Evolutionary conservation across 1,140 invertebrate genomes (phyloP), one percentile per base, ranked within the genome.

Genomic region (Cydia pomonella): DNA sequence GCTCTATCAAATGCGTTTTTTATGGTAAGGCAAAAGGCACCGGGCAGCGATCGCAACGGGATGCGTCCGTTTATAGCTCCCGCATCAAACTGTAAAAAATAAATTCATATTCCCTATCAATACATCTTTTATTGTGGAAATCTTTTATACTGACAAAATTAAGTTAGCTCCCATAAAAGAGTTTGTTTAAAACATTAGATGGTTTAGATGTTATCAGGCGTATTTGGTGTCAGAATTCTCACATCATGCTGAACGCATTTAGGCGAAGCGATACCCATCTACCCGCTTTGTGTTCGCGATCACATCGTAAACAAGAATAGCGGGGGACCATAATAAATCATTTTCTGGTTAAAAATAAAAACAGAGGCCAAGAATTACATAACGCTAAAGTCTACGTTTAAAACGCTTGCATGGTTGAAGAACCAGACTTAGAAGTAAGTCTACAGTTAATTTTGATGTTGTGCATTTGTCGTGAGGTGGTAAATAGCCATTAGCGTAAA

Each of bases 151-250:
- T 82, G 73, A 75, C 74, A 85, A 90, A 90, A 92, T 92, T 92
- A 89, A 90, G 90, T 93, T 91, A 93, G 78, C 84, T 86, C 82
- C 87, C 78, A 91, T 90, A 92, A 92, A 91, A 80, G 88, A 92
- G 90, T 92, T 91, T 93, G 91, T 92, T 91, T 91, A 92, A 91
- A 93, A 90, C 90, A 92, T 92, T 93, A 93, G 89, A 75, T 79
- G 79, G 82, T 89, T 92, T 91, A 90, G 89, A 92, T 93, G 82
- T 89, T 93, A 93, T 93, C 91, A 78, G 21, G 66, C 27, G 66
- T 91, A 85, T 93, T 91, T 92, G 91, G 90, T 91, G 91, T 92
- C 90, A 92, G 90, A 92, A 91, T 82, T 92, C 89, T 88, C 90
- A 86, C 90, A 90, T 92, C 91, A 92, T 91, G 88, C 91, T 82